Evolutionary conservation across 2,888 invertebrate genomes (phyloP).

Genomic region (Norana najaformis): DNA sequence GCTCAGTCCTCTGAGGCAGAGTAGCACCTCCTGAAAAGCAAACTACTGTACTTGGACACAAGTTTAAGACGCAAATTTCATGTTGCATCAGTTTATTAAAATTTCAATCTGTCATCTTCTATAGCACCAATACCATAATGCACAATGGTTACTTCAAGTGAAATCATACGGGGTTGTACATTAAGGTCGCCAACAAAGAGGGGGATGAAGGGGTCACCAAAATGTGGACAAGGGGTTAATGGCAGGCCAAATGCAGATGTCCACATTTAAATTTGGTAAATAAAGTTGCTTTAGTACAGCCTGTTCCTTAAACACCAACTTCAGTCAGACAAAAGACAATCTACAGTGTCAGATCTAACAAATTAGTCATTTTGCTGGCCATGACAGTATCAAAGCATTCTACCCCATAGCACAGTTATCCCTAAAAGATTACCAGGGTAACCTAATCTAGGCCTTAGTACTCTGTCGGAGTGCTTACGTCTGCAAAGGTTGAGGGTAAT

Average conservation of each 20-base stretch:
- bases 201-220: no score
- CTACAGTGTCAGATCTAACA: no score
- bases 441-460: no score
- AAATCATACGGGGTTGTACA: background rate
- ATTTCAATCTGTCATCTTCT: background rate
- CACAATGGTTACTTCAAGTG: background rate
- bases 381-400: no score
- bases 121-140: background rate
- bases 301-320: background rate
- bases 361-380: no score
- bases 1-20: background rate
- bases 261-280: background rate
- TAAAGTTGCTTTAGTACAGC: background rate
- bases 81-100: background rate
- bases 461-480: no score
- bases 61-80: background rate
- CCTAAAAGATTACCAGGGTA: no score
- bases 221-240: background rate
- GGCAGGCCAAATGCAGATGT: background rate
- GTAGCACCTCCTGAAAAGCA: background rate
- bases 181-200: no score
- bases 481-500: background rate
- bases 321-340: background rate
- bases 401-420: no score
- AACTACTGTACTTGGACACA: background rate